Conservation (phyloP, 2,113 vertebrate genomes). For the Globicephala melas region DNA sequence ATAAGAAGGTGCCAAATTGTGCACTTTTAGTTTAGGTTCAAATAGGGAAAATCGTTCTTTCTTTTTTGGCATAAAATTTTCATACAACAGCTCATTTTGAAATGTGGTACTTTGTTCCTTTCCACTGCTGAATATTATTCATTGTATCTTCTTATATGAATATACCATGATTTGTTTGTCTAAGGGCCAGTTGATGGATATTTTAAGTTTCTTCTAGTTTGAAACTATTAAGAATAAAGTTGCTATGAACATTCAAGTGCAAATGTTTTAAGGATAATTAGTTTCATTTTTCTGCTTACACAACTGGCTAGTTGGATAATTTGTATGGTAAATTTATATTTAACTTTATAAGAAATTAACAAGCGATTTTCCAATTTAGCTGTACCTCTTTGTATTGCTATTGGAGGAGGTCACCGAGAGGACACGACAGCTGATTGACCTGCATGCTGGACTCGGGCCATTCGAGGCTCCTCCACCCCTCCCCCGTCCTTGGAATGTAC, state of each 20-base stretch:
- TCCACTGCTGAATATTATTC: background rate
- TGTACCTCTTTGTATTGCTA: background rate
- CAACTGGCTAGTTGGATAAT: background rate
- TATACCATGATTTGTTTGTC: background rate
- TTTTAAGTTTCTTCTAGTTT: background rate
- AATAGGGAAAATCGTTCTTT: background rate
- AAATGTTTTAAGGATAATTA: background rate
- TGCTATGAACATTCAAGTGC: background rate
- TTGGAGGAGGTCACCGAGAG: background rate
- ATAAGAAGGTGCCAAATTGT: background rate
- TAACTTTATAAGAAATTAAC: background rate
- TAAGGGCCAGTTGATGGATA: background rate
- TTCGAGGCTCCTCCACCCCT: accelerated
- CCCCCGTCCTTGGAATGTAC: background rate
- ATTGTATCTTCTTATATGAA: background rate
- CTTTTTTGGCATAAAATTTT: background rate
- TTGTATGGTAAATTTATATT: background rate
- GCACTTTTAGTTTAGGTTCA: background rate
- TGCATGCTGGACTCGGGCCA: background rate
- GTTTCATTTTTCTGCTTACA: background rate
- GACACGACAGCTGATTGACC: background rate
- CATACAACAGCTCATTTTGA: background rate
- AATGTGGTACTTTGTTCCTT: background rate
- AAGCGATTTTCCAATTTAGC: background rate
- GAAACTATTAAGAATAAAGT: background rate